These are phyloP conservation scores for Alfaro cultratus DNA, from an alignment of 2,797 vertebrate genomes.

Conservation along the genomic window DNA sequence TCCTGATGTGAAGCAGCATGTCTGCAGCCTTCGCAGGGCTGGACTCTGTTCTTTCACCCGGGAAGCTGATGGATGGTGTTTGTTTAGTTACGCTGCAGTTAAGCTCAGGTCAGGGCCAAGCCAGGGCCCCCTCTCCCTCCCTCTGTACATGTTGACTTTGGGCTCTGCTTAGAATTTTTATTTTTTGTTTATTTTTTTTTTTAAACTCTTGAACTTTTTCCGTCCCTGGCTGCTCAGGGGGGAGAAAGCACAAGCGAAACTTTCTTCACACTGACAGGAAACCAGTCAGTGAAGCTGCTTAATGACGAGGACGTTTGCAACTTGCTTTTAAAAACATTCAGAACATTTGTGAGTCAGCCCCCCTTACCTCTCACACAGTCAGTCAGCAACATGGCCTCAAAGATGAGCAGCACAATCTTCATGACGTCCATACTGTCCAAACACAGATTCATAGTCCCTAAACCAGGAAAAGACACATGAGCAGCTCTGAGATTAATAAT, in stretches of 20 bases:
- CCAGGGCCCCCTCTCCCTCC: constrained; percentile 65
- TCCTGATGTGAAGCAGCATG: constrained; percentile 47
- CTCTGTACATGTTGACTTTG: constrained; percentile 73
- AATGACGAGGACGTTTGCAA: constrained; percentile 39
- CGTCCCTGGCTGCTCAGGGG: constrained; percentile 56
- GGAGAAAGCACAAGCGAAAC: constrained; percentile 58
- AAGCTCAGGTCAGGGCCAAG: constrained; percentile 48
- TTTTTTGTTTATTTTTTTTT: constrained; percentile 32
- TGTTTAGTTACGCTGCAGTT: constrained; percentile 73
- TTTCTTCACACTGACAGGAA: constrained; percentile 60
- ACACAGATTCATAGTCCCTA: constrained; percentile 58
- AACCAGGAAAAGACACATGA: constrained; percentile 58
- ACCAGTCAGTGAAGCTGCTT: constrained; percentile 44
- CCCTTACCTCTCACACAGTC: constrained; percentile 75
- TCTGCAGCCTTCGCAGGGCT: constrained; percentile 58
- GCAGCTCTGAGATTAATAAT: not conserved
- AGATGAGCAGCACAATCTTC: constrained; percentile 70
- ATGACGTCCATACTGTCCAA: constrained; percentile 68
- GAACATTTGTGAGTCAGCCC: constrained; percentile 11
- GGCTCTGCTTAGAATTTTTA: constrained; percentile 54
- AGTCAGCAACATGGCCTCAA: constrained; percentile 67
- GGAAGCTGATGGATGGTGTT: constrained; percentile 78
- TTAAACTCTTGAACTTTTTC: constrained; percentile 56
- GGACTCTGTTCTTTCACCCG: constrained; percentile 73
- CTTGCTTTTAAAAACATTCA: constrained; percentile 3